Evolutionary conservation across 2,797 vertebrate genomes (phyloP).

Genomic region (Loris lydekkerianus): DNA sequence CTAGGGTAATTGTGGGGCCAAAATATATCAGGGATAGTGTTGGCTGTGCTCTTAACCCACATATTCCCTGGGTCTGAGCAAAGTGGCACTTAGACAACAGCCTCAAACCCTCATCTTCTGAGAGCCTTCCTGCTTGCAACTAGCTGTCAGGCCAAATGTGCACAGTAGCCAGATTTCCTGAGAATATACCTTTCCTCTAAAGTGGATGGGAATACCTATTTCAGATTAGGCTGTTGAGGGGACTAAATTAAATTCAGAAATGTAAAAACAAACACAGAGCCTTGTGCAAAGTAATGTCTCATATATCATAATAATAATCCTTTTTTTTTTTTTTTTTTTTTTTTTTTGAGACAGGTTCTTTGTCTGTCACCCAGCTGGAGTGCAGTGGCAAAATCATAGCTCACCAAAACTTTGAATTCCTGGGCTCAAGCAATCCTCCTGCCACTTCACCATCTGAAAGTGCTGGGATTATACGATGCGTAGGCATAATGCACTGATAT

Average conservation of each 20-base stretch:
- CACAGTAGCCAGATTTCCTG: neutral
- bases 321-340: neutral
- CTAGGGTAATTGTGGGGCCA: neutral
- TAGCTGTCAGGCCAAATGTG: neutral
- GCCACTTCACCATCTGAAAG: neutral
- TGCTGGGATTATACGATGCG: neutral
- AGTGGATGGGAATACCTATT: neutral
- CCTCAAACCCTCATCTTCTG: neutral
- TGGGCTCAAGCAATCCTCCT: neutral
- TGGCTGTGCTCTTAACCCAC: neutral
- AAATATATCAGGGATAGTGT: neutral
- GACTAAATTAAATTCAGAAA: neutral
- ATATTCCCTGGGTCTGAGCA: neutral
- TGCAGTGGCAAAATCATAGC: neutral
- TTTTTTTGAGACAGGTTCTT: neutral
- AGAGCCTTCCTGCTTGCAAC: neutral
- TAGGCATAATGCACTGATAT: neutral
- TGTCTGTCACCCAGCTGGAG: neutral
- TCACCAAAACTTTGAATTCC: neutral
- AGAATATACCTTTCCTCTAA: neutral
- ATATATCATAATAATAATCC: neutral
- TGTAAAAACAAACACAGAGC: slow-evolving; percentile 34
- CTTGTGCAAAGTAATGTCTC: neutral
- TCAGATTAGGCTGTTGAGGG: neutral
- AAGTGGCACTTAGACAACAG: neutral